Base-by-base conservation (phyloP, 1,140 invertebrate species). In the Conus ventricosus region DNA sequence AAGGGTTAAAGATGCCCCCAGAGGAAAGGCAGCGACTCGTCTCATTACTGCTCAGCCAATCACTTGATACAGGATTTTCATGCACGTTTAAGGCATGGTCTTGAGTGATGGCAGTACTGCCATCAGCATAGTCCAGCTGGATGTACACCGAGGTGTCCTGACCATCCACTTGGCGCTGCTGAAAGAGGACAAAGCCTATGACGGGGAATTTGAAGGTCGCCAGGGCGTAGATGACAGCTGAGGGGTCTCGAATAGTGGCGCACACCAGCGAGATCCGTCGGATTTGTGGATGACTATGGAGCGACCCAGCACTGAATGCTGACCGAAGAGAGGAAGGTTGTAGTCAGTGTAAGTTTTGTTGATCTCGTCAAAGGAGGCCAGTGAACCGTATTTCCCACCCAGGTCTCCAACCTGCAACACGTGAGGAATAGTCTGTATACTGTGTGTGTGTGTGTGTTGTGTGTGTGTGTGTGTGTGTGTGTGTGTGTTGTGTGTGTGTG, bases 281-380 rank as follows among this genome's bases (percentile, higher is more conserved):
- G 84, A 25, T 96, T 97, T 97, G 92, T 98, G 97, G 88, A 99
- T 96, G 0, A 98, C 97, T 11, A 99, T 93, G 67, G 97, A 97
- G 91, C 98, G 95, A 87, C 98, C 98, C 88, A 97, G 95, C 63
- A 99, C 97, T 90, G 97, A 98, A 90, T 97, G 94, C 0, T 94
- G 94, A 1, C 98, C 98, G 93, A 97, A 97, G 11, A 99, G 95
- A 0, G 98, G 98, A 82, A 99, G 95, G 95, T 97, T 98, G 6
- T 97, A 96, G 94, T 99, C 98, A 96, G 97, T 97, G 92, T 97
- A 98, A 67, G 95, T 94, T 17, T 95, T 95, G 80, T 97, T 96
- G 5, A 97, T 93, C 5, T 96, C 95, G 39, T 92, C 90, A 55
- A 94, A 90, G 27, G 92, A 94, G 20, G 90, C 90, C 11, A 96